Evolutionary conservation across 2,888 invertebrate genomes (phyloP), one percentile per base, ranked within the genome.

Genomic region (Melikaiella ostensackeni): DNA sequence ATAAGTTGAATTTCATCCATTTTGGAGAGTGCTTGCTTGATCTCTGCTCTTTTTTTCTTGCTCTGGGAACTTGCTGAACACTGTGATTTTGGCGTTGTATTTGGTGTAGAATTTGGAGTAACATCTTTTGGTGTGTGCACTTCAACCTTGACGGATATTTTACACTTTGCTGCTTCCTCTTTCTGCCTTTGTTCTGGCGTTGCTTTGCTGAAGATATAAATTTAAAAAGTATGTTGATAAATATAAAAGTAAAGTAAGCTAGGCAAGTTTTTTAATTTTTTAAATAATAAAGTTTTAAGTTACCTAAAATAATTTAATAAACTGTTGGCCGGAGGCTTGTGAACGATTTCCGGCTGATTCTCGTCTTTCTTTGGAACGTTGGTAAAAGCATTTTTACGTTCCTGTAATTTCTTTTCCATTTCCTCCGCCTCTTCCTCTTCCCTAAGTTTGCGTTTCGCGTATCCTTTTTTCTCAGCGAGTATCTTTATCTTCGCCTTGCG

Each of bases 261-360:
- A 16, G 16, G 42, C 16, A 5, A 42, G 42, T 42, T 16, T 13
- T 16, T 1, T 9, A 13, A 16, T 4, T 16, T 0, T 16, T 42
- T 11, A 5, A 0, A 16, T 42, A 42, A 38, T 64, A n/a, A 73
- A 61, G n/a, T 42, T 24, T 21, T 27, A 50, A n/a, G 2, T 82
- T 85, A 89, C 89, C 87, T 89, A 64, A 89, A 89, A 77, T 89
- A 89, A 83, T 88, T 82, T 35, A 89, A 80, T 75, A 89, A 85
- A 74, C 80, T 87, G 50, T 85, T 76, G 21, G 84, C 74, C 19
- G 81, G 73, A 30, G 78, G 81, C 33, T 81, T 82, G 27, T 79
- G 77, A 50, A 70, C n/a, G 16, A 70, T 50, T 70, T 70, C 70
- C 16, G 70, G 46, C 33, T 50, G 70, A 70, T 50, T 50, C 9